Evolutionary conservation across 2,797 vertebrate species (phyloP).

Genomic region (Graptemys geographica): DNA sequence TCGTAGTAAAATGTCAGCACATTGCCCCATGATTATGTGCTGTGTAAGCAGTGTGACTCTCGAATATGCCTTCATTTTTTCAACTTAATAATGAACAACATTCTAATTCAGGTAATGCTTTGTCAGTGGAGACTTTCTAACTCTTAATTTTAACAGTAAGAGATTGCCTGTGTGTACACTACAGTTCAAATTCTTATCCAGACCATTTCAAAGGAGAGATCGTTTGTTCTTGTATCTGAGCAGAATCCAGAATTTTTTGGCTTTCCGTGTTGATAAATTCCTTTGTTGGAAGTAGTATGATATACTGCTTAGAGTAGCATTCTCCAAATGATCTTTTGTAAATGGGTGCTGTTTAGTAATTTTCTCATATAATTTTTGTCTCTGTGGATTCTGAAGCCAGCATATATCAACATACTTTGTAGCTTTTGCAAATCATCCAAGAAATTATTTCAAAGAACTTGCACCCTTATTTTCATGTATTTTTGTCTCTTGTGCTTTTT

Average conservation of each 20-base stretch:
- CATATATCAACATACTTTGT: not conserved
- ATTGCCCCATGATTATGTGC: not conserved
- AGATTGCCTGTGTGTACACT: not conserved
- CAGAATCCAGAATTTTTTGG: not conserved
- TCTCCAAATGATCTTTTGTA: not conserved
- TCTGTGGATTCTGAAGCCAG: not conserved
- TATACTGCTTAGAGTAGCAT: not conserved
- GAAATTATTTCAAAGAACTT: not conserved
- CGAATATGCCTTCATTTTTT: not conserved
- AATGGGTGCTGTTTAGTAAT: not conserved
- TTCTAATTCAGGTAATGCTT: not conserved
- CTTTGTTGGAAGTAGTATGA: not conserved
- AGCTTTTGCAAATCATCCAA: not conserved
- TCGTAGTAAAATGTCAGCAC: not conserved
- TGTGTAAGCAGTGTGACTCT: not conserved
- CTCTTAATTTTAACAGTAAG: not conserved
- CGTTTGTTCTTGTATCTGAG: not conserved
- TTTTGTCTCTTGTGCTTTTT: not conserved
- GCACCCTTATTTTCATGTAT: not conserved
- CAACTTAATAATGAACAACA: accelerated
- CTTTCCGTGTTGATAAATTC: not conserved
- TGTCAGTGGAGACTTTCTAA: not conserved
- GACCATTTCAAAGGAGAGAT: not conserved
- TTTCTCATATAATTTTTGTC: not conserved
- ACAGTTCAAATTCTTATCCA: not conserved